Evolutionary conservation across 2,113 vertebrate species (phyloP).

Genomic region (Catharus bicknelli): DNA sequence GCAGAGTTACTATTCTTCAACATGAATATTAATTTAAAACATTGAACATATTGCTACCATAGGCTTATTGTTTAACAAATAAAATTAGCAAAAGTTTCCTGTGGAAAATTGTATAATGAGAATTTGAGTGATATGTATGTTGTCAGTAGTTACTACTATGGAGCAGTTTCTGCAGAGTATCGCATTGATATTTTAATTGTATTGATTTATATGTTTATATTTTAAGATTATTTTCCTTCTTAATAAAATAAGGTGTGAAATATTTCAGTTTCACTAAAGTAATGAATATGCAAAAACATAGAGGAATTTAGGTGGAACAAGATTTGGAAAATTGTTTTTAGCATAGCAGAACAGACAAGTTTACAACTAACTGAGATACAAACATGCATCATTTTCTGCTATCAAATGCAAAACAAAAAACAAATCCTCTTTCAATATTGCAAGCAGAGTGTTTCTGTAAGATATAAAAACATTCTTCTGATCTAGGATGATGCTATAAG

Average conservation of each 20-base stretch:
- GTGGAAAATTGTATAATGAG: fast-evolving
- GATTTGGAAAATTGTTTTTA: neutral
- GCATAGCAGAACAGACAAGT: neutral
- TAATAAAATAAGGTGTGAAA: neutral
- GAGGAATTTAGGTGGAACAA: neutral
- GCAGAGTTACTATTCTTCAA: neutral
- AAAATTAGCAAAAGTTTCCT: neutral
- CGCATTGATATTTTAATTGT: neutral
- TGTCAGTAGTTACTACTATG: neutral
- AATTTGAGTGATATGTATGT: neutral
- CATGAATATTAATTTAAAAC: neutral
- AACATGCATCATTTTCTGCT: neutral
- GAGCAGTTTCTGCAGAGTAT: neutral
- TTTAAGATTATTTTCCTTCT: neutral
- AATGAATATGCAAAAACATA: neutral
- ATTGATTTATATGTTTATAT: neutral
- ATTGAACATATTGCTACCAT: neutral
- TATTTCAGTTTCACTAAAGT: neutral
- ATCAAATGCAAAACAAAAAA: neutral
- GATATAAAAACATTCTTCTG: neutral
- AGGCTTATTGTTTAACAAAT: neutral
- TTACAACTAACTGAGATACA: neutral
- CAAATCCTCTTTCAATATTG: neutral
- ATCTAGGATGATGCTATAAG: neutral
- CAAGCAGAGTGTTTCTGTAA: neutral